Evolutionary conservation across 2,113 vertebrate species (phyloP).

Genomic region (Phyllostomus hastatus): DNA sequence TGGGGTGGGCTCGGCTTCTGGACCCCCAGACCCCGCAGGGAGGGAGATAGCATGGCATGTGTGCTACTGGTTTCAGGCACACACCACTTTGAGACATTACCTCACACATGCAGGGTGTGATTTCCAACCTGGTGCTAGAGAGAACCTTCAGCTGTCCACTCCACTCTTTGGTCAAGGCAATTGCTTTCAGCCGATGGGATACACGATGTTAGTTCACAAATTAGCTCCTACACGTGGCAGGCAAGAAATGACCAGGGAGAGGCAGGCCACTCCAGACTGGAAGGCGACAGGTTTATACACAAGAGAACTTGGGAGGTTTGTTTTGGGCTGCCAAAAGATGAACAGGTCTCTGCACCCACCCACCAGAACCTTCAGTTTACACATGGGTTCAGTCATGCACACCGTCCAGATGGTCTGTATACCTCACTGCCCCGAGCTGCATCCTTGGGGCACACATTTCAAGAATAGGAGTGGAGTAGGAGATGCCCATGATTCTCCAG

Average conservation of each 20-base stretch:
- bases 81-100: no score
- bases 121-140: no score
- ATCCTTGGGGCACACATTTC: not conserved
- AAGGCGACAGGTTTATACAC: not conserved
- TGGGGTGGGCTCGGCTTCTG: no score
- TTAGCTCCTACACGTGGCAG: not conserved
- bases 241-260: not conserved
- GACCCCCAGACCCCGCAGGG: no score
- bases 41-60: no score
- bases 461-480: not conserved
- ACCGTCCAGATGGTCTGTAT: not conserved
- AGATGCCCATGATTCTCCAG: not conserved
- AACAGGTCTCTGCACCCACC: not conserved
- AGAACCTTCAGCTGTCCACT: no score
- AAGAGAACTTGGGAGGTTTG: not conserved
- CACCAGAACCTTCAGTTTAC: not conserved
- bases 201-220: fast-evolving
- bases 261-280: not conserved
- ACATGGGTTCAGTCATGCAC: not conserved
- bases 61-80: no score
- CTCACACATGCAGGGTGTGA: no score
- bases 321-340: not conserved
- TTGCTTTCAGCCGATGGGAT: no score
- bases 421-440: not conserved
- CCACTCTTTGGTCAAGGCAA: no score